Base-by-base conservation (phyloP, 2,797 vertebrate species). In the Silurus aristotelis region DNA sequence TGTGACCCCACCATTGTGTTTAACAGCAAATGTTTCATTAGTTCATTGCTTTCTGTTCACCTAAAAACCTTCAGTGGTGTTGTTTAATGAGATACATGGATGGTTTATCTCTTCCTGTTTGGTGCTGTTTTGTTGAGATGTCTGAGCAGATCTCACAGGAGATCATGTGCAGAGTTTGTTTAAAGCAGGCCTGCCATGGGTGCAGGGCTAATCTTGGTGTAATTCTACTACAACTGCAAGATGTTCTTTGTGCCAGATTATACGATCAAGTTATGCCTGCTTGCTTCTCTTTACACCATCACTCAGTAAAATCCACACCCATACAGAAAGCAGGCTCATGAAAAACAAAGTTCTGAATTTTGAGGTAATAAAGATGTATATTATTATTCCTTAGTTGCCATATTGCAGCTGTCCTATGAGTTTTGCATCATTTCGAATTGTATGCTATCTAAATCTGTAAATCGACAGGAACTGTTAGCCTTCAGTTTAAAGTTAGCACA, bases 1-100 rank as follows among this genome's bases (percentile, higher is more conserved):
- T 99, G 98, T 91, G 98, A 99, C 90, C 99, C 99, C 43, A 98
- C 98, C 61, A 99, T 98, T 97, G 97, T 98, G 8, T 99, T 99
- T 93, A 99, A 99, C 94, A 38, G 38, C 38, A 38, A 38, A 38
- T 38, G 31, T 38, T 38, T 38, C 31, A 38, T 38, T 38, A 38
- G 31, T 38, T 38, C 2, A 38, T 38, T 38, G 31, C 31, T 38
- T 38, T 64, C 63, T 25, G 63, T 12, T 64, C n/a, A 66, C 61
- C 61, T 63, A 6, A 8, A 12, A 63, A n/a, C 22, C 61, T 63
- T 67, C 2, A 67, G 67, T 3, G 43, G 67, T 3, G 17, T 38
- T 70, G 20, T 70, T 19, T 70, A 70, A 10, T 70, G 38, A 70
- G 14, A 7, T 43, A 20, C 31, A 19, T 7, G 31, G 31, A 31